Conservation (phyloP, 2,113 vertebrate species). For the Dasyornis broadbenti region DNA sequence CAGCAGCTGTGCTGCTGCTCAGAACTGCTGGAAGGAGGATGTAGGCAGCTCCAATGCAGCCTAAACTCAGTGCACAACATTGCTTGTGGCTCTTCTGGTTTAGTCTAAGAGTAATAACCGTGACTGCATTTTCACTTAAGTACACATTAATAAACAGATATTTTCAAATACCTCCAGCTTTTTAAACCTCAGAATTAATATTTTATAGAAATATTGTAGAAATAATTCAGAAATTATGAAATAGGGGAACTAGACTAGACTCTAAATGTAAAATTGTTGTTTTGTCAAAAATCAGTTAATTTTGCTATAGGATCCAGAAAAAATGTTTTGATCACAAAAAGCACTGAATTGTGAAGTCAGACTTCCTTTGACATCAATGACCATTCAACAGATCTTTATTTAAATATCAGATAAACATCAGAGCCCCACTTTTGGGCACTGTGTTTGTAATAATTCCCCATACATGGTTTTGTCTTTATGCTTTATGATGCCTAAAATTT, state of each 20-base stretch:
- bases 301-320: neutral
- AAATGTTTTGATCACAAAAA: neutral
- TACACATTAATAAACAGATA: neutral
- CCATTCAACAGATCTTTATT: neutral
- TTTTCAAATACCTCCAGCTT: neutral
- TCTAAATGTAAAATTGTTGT: neutral
- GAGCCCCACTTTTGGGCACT: neutral
- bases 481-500: neutral
- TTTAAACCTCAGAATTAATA: neutral
- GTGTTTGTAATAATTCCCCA: neutral
- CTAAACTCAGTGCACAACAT: neutral
- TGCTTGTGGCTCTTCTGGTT: neutral
- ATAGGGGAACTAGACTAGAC: neutral
- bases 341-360: neutral
- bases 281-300: neutral
- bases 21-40: neutral
- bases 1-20: neutral
- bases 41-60: neutral
- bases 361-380: neutral
- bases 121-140: neutral
- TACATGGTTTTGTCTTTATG: neutral
- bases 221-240: neutral
- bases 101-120: neutral
- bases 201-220: neutral
- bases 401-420: neutral